Percentiles rank a stretch among this genome's conserved stretches.
These are phyloP conservation scores for Tauraco erythrolophus DNA, from an alignment of 2,113 vertebrate genomes.

Conservation along the genomic window DNA sequence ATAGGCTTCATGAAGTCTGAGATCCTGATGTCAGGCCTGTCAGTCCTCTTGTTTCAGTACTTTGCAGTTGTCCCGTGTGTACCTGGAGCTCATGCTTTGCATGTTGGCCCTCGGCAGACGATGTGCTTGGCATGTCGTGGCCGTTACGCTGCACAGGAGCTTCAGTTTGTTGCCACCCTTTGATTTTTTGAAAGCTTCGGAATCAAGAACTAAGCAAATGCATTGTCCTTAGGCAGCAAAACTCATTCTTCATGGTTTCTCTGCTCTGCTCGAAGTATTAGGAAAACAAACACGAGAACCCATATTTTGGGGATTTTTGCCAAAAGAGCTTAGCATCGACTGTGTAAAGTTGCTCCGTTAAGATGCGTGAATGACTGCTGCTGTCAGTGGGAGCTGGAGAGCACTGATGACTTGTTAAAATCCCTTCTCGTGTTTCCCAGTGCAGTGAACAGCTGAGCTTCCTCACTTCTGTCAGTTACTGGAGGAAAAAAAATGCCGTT, in stretches of 20 bases:
- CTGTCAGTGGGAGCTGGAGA: not conserved
- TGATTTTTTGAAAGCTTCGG: not conserved
- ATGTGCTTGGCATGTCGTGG: not conserved
- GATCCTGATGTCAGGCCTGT: not conserved
- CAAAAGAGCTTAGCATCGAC: not conserved
- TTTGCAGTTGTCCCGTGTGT: not conserved
- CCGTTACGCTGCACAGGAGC: not conserved
- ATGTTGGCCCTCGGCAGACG: not conserved
- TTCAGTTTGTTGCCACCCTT: not conserved
- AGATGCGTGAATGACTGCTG: not conserved
- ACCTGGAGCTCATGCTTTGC: not conserved
- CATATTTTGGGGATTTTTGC: not conserved
- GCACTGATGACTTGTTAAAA: not conserved
- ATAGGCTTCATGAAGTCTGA: not conserved
- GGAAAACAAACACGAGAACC: not conserved
- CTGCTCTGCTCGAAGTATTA: not conserved
- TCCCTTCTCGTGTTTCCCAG: not conserved
- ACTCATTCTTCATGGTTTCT: not conserved
- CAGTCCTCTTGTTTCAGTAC: not conserved
- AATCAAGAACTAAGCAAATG: not conserved
- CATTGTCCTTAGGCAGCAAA: not conserved
- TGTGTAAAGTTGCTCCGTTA: not conserved
- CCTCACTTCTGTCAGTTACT: not conserved
- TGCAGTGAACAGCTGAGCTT: not conserved
- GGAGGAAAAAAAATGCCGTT: not conserved